phyloP scores from a whole-genome alignment of 1,140 invertebrate genomes.

The Macrotrachela quadricornifera region DNA sequence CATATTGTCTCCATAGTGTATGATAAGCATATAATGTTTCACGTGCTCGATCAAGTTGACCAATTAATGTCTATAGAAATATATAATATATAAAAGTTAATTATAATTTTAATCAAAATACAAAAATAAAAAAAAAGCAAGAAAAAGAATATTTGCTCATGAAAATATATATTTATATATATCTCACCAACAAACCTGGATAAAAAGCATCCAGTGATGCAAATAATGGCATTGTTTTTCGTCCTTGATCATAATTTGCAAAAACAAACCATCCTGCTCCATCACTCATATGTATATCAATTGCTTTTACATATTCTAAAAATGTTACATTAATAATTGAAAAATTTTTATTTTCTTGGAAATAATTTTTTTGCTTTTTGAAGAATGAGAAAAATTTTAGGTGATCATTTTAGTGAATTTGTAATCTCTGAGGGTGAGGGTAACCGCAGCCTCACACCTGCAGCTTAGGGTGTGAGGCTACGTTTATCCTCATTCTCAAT shows the following conservation, averaged over 20 bases:
- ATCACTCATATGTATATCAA: background rate
- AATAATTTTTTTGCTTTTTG: no score
- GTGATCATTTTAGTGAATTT: no score
- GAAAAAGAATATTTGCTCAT: background rate
- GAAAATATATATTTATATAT: background rate
- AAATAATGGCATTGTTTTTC: conserved; percentile 82
- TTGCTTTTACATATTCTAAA: background rate
- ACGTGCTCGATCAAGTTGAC: conserved; percentile 69
- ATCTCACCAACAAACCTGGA: conserved; percentile 66
- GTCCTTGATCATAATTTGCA: conserved; percentile 82
- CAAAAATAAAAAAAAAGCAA: background rate
- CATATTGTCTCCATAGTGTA: conserved; percentile 84
- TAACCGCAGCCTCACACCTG: no score
- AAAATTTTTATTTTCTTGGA: no score
- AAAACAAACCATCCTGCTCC: conserved; percentile 45
- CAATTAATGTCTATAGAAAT: conserved; percentile 36
- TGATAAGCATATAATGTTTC: conserved; percentile 44
- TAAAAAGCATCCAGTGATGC: conserved; percentile 94
- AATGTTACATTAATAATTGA: background rate
- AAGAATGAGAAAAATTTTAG: no score
- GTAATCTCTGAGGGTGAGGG: no score
- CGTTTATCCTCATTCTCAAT: no score
- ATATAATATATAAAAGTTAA: background rate
- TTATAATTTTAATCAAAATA: background rate
- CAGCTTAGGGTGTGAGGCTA: no score